phyloP scores from a whole-genome alignment of 2,797 vertebrate genomes.

The Takifugu ocellatus region DNA sequence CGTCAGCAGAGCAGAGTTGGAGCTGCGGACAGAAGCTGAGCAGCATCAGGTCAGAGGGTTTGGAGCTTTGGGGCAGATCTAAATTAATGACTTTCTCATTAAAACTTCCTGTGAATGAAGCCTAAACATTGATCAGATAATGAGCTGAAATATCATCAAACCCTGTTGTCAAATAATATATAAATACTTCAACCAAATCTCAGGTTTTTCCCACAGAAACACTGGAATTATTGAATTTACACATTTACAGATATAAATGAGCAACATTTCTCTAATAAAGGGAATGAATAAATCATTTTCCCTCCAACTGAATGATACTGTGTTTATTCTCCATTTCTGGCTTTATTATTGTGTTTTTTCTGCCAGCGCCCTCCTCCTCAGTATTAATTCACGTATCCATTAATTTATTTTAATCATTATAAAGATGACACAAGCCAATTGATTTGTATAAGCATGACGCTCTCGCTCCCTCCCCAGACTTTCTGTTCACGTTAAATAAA shows the following conservation, averaged over 20 bases:
- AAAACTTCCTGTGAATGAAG: no score
- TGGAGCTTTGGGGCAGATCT: not conserved
- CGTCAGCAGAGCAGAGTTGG: conserved; percentile 72
- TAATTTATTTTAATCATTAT: conserved; percentile 99
- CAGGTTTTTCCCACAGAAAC: conserved; percentile 1
- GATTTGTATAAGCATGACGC: conserved; percentile 85
- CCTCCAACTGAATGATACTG: conserved; percentile 91
- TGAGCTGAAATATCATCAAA: no score
- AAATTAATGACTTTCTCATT: no score
- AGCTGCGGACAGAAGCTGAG: conserved; percentile 77
- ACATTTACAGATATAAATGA: conserved; percentile 56
- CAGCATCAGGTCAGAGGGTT: conserved; percentile 66
- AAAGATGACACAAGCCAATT: conserved; percentile 92
- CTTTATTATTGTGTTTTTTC: conserved; percentile 82
- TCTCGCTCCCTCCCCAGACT: conserved; percentile 65
- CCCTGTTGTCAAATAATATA: no score
- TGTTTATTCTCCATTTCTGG: conserved; percentile 90
- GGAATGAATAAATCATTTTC: conserved; percentile 68
- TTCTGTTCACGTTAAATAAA: conserved; percentile 92
- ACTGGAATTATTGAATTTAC: conserved; percentile 51
- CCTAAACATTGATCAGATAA: no score
- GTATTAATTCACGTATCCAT: conserved; percentile 87
- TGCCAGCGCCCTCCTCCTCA: conserved; percentile 32
- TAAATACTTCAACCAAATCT: no score
- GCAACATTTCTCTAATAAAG: conserved; percentile 55